phyloP scores from a whole-genome alignment of 2,113 vertebrate genomes.

The Bufo gargarizans region DNA sequence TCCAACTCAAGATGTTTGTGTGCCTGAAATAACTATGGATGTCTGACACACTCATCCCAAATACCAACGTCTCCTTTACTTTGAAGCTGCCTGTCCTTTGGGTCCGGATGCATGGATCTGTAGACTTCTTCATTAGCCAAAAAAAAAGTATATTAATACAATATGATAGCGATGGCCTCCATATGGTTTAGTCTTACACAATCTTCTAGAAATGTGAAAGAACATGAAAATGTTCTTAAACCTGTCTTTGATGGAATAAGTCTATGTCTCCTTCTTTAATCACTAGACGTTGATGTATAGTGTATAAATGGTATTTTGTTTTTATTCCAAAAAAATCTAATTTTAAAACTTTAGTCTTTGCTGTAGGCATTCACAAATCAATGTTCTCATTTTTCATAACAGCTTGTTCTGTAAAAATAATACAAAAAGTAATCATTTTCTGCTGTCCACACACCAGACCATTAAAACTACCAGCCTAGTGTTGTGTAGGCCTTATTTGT shows the following conservation, averaged over 20 bases:
- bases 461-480: no score
- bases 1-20: not conserved
- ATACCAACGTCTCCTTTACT: slow-evolving; percentile 9
- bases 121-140: slow-evolving; percentile 3
- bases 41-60: not conserved
- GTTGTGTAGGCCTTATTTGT: no score
- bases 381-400: not conserved
- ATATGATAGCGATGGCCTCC: not conserved
- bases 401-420: not conserved
- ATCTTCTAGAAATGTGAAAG: not conserved
- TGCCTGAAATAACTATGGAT: not conserved
- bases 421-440: not conserved
- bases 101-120: not conserved
- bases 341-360: not conserved
- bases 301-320: not conserved
- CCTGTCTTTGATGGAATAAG: not conserved
- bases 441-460: not conserved
- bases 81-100: not conserved
- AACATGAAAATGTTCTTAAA: not conserved
- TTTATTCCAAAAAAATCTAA: not conserved
- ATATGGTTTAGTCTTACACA: not conserved
- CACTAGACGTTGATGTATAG: not conserved
- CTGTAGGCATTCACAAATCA: not conserved
- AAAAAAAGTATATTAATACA: not conserved
- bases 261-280: not conserved